Percentiles rank a stretch among this genome's conserved stretches.
phyloP scores from a whole-genome alignment of 2,797 vertebrate genomes.

The Mus minutoides region DNA sequence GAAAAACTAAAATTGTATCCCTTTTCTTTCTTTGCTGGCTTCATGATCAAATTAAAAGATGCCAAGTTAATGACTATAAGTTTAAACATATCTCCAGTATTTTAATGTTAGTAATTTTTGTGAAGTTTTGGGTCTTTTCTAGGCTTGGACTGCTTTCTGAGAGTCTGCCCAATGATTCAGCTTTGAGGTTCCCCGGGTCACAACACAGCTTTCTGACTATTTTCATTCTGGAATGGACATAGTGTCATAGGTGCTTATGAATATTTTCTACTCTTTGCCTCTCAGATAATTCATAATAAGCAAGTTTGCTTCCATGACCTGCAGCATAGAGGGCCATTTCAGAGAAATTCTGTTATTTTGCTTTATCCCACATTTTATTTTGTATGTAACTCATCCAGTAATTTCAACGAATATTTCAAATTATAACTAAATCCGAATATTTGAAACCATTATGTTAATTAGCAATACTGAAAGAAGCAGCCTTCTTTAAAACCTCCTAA shows the following conservation, averaged over 20 bases:
- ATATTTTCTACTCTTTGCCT: neutral
- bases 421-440: slow-evolving; percentile 1
- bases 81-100: neutral
- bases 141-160: neutral
- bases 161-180: neutral
- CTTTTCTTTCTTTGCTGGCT: neutral
- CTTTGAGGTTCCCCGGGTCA: neutral
- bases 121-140: neutral
- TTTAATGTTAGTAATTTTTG: neutral
- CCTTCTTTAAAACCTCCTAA: neutral
- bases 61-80: neutral
- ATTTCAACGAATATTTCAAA: neutral
- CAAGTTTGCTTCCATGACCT: neutral
- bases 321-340: neutral
- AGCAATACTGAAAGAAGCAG: neutral
- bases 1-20: neutral
- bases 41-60: neutral
- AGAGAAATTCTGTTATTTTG: neutral
- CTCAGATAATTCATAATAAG: neutral
- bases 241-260: neutral
- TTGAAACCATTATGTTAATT: slow-evolving; percentile 12
- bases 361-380: neutral
- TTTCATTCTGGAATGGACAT: neutral
- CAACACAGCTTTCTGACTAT: neutral
- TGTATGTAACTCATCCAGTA: neutral